These are phyloP conservation scores for Tachina lurida DNA, from an alignment of 2,888 invertebrate species.

Conservation along the genomic window DNA sequence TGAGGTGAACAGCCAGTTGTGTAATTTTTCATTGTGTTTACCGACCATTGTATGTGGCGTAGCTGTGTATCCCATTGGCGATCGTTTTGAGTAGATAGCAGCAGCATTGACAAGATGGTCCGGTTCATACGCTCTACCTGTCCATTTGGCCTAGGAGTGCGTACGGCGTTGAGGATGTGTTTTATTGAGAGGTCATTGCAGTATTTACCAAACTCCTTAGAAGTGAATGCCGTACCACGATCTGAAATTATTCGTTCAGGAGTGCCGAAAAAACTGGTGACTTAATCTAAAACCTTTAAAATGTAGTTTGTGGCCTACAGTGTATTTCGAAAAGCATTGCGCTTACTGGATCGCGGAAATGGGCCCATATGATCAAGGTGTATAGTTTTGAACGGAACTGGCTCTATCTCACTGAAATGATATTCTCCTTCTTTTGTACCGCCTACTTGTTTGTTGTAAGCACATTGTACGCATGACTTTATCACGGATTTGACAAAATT, in stretches of 20 bases:
- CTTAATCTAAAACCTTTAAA: too few relatives aligned
- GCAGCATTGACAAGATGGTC: constrained; percentile 40
- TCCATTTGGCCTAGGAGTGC: constrained; percentile 71
- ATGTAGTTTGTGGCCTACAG: too few relatives aligned
- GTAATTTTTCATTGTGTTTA: not conserved
- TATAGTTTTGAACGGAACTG: constrained; percentile 9
- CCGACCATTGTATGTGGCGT: not conserved
- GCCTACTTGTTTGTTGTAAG: too few relatives aligned
- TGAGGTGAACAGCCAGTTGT: constrained; percentile 23
- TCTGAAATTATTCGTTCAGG: too few relatives aligned
- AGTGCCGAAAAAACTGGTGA: too few relatives aligned
- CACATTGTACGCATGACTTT: too few relatives aligned
- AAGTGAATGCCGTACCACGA: too few relatives aligned
- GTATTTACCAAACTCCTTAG: constrained; percentile 67
- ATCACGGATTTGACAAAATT: constrained; percentile 69
- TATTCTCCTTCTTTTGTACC: too few relatives aligned
- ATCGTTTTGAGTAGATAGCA: constrained; percentile 33
- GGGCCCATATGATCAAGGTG: too few relatives aligned
- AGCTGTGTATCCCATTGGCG: constrained; percentile 40
- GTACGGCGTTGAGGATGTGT: constrained; percentile 72
- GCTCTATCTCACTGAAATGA: too few relatives aligned
- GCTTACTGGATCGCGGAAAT: too few relatives aligned
- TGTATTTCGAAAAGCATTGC: too few relatives aligned
- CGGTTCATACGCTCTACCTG: constrained; percentile 57
- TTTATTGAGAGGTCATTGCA: constrained; percentile 37